Conservation (phyloP, 2,888 invertebrate genomes). For the Minunthozetes semirufus region DNA sequence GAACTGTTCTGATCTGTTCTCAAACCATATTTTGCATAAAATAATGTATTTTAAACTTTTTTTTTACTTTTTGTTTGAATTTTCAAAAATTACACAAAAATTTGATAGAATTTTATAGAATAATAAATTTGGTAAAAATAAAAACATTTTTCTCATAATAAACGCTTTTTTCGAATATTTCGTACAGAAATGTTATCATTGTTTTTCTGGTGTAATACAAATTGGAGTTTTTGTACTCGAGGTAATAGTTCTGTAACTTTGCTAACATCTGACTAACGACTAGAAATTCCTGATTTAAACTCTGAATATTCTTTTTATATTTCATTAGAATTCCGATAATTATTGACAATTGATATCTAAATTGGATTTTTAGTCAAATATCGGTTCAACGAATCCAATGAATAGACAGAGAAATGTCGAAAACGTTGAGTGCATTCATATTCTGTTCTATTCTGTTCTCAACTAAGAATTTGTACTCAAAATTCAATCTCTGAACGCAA, state of each 20-base stretch:
- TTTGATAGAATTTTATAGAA: not conserved
- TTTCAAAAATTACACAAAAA: not conserved
- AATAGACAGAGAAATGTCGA: not conserved
- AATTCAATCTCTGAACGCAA: not conserved
- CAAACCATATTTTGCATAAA: conserved; percentile 4
- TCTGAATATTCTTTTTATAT: not conserved
- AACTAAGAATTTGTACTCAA: not conserved
- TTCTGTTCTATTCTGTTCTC: not conserved
- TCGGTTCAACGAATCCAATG: not conserved
- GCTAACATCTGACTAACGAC: not conserved
- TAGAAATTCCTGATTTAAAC: not conserved
- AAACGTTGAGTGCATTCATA: not conserved
- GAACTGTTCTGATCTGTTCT: not conserved
- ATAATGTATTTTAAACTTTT: conserved; percentile 15
- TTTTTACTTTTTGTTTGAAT: not conserved
- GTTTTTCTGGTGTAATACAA: not conserved
- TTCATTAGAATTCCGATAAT: not conserved
- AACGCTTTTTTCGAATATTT: not conserved
- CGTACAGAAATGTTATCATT: not conserved
- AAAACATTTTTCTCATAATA: not conserved
- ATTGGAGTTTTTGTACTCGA: conserved; percentile 1
- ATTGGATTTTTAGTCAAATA: not conserved
- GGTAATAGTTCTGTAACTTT: not conserved
- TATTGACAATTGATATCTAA: not conserved
- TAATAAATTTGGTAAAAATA: not conserved